phyloP scores from a whole-genome alignment of 2,797 vertebrate genomes.

The Paramormyrops hopkinsi region DNA sequence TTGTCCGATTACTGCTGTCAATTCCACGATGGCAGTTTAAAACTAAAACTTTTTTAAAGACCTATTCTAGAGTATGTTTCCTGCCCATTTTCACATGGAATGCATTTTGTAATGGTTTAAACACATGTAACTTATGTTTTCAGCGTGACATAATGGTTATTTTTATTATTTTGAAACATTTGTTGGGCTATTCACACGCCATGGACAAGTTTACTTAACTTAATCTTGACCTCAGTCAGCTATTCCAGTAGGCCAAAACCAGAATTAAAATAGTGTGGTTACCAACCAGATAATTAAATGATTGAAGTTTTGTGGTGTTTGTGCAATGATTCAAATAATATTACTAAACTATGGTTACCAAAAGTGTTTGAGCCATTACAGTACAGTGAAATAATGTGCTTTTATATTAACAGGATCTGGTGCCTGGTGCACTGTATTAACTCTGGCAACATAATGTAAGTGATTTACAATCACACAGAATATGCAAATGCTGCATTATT shows the following conservation, averaged over 20 bases:
- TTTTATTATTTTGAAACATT: constrained; percentile 1
- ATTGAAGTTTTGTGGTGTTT: constrained; percentile 22
- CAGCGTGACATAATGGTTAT: not conserved
- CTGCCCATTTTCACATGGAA: not conserved
- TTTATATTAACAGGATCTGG: not conserved
- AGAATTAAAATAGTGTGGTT: constrained; percentile 17
- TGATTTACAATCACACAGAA: not conserved
- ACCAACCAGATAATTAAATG: constrained; percentile 29
- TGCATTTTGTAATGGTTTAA: constrained; percentile 22
- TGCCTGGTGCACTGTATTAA: not conserved
- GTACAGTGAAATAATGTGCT: constrained; percentile 34
- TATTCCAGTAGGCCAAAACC: constrained; percentile 22
- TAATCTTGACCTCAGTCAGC: constrained; percentile 29
- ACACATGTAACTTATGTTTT: not conserved
- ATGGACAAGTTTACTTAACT: constrained; percentile 31
- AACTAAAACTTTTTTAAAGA: not conserved
- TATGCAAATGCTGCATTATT: not conserved
- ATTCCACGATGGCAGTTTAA: not conserved
- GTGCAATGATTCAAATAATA: constrained; percentile 26
- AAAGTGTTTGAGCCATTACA: constrained; percentile 20
- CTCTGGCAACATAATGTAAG: not conserved
- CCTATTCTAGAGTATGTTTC: not conserved
- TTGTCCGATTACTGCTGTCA: not conserved
- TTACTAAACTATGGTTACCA: constrained; percentile 33
- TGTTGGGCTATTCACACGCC: not conserved